Evolutionary conservation across 2,113 vertebrate genomes (phyloP), one percentile per base, ranked within the genome.

Genomic region (Polypterus senegalus): DNA sequence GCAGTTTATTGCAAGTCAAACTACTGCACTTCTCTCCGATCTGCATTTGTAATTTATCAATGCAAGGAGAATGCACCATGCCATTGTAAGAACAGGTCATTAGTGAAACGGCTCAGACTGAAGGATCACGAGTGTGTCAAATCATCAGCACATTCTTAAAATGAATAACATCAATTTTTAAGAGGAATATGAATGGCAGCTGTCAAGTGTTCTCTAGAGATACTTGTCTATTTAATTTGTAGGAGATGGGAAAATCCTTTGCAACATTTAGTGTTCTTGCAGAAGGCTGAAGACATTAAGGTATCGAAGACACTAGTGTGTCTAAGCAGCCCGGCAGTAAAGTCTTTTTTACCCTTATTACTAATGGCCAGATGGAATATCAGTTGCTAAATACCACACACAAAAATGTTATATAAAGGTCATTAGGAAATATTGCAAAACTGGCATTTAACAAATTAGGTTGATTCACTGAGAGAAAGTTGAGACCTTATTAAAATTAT

Each of bases 351-450:
- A 71, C 64, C 49, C 54, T 64, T 58, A 61, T 53, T 59, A 76
- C 78, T 73, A 68, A 6, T 43, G 60, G 49, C 76, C 69, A 60
- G 70, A 66, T 54, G 7, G 61, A 70, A 65, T 4, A 68, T 73
- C 67, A 60, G 62, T 68, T 69, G 47, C 4, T 78, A 84, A 89
- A 88, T 86, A 83, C 71, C 77, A 77, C 71, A 49, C 60, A 67
- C 57, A 63, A 60, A 62, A 58, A 66, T 57, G 71, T 73, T 67
- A 63, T 59, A 71, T 71, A 58, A 86, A 83, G 75, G 78, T 81
- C 54, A 43, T 72, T 76, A 71, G 72, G 72, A 69, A 76, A 70
- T 67, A 54, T 59, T 1, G 58, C 71, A 65, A 78, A 73, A 64
- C 63, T 76, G 80, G 70, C 75, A 81, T 85, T 87, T 81, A 69